These are phyloP conservation scores for Eupithecia exiguata DNA, from an alignment of 2,888 invertebrate species.

Conservation along the genomic window DNA sequence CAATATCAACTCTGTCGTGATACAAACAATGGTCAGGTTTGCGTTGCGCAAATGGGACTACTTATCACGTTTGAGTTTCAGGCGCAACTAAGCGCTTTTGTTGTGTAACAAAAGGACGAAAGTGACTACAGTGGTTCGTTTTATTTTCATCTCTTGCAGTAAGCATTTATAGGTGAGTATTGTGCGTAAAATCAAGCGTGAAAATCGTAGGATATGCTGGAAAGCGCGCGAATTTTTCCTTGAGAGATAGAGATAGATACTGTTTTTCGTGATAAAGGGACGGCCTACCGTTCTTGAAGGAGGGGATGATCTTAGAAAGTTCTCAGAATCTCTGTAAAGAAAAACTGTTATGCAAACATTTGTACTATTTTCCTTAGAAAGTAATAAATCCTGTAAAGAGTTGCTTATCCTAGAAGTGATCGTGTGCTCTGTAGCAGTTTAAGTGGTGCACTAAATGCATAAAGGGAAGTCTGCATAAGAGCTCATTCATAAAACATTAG, in stretches of 20 bases:
- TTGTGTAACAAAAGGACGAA: conserved; percentile 49
- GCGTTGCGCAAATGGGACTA: neutral
- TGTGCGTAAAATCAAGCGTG: conserved; percentile 43
- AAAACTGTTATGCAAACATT: neutral
- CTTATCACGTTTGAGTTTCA: conserved; percentile 22
- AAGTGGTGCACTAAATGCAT: conserved; percentile 48
- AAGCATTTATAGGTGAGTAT: conserved; percentile 49
- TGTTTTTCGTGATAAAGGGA: conserved; percentile 78
- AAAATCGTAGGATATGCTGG: conserved; percentile 65
- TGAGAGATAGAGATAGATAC: conserved; percentile 75
- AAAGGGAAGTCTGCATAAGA: conserved; percentile 68
- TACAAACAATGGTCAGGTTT: conserved; percentile 9
- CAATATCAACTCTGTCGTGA: conserved; percentile 6
- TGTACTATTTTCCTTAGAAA: neutral
- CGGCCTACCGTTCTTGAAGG: conserved; percentile 75
- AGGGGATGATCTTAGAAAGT: conserved; percentile 81
- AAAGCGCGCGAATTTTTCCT: conserved; percentile 76
- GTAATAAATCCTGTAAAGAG: neutral
- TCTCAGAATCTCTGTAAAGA: conserved; percentile 63
- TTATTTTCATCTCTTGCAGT: conserved; percentile 7
- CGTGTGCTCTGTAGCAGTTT: conserved; percentile 22
- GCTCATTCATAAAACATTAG: conserved; percentile 81
- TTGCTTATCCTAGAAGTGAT: neutral
- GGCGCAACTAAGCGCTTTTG: conserved; percentile 43
- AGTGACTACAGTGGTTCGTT: conserved; percentile 25